These are phyloP conservation scores for Microchrysa polita DNA, from an alignment of 2,888 invertebrate genomes.

Conservation along the genomic window DNA sequence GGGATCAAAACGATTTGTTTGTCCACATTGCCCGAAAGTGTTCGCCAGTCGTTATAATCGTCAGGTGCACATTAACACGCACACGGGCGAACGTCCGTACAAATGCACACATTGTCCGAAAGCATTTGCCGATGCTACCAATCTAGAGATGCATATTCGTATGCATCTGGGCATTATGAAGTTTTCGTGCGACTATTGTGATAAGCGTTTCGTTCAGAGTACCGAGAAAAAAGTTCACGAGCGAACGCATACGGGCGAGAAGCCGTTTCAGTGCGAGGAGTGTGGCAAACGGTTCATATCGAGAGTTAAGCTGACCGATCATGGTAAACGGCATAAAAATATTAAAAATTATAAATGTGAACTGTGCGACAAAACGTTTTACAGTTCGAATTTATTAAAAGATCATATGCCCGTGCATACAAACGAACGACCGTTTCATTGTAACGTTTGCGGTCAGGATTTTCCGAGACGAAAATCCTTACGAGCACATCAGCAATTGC, in stretches of 20 bases:
- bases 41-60: background rate
- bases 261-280: conserved; percentile 58
- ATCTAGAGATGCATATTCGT: conserved; percentile 38
- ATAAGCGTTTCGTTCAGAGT: conserved; percentile 56
- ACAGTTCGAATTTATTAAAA: conserved; percentile 56
- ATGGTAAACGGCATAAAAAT: conserved; percentile 58
- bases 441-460: conserved; percentile 55
- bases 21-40: conserved; percentile 18
- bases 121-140: conserved; percentile 43
- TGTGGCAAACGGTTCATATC: conserved; percentile 58
- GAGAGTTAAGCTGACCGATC: conserved; percentile 57
- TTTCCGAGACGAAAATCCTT: conserved; percentile 59
- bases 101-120: conserved; percentile 38
- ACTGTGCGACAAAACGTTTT: conserved; percentile 56
- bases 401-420: conserved; percentile 60
- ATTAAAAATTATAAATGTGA: conserved; percentile 58
- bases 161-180: conserved; percentile 33
- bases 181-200: conserved; percentile 51
- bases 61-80: background rate
- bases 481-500: conserved; percentile 57
- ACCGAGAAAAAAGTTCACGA: conserved; percentile 56
- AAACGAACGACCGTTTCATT: conserved; percentile 54
- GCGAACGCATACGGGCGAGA: conserved; percentile 56
- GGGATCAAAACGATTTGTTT: conserved; percentile 11
- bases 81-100: conserved; percentile 25